A percentile compares a stretch with the other conserved stretches of the same genome.
Evolutionary conservation across 2,888 invertebrate species (phyloP).

Genomic region (Lithophane ornitopus): DNA sequence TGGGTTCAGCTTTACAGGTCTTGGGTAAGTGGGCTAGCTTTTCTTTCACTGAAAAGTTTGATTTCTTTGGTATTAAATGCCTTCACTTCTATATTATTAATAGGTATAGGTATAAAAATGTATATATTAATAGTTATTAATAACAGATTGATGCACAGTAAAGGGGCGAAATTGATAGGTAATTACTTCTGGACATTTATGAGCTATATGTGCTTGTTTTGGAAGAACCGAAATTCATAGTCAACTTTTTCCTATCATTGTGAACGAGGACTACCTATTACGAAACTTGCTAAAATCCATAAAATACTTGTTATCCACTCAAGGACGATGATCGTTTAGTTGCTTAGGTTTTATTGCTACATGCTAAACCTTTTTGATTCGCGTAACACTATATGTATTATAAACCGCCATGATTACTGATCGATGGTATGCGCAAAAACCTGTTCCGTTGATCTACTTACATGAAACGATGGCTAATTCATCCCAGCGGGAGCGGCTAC

Average conservation of each 20-base stretch:
- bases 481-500: constrained; percentile 60
- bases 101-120: too few relatives aligned
- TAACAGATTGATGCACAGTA: neutral
- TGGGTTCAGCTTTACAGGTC: constrained; percentile 6
- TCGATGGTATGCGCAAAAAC: constrained; percentile 55
- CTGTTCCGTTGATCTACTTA: constrained; percentile 71
- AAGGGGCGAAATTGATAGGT: neutral
- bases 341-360: constrained; percentile 21
- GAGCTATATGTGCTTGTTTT: neutral
- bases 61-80: neutral
- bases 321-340: neutral
- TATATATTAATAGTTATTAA: too few relatives aligned
- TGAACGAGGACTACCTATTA: neutral
- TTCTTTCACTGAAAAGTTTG: constrained; percentile 5
- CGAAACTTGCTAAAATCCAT: neutral
- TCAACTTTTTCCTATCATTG: neutral
- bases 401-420: constrained; percentile 49
- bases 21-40: neutral
- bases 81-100: neutral
- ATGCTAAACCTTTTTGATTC: constrained; percentile 33
- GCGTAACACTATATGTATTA: constrained; percentile 26
- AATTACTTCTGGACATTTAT: neutral
- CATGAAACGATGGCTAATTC: constrained; percentile 70
- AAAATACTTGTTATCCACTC: neutral
- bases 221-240: too few relatives aligned